Conservation (phyloP, 2,797 vertebrate genomes). For the Bovichtus diacanthus region DNA sequence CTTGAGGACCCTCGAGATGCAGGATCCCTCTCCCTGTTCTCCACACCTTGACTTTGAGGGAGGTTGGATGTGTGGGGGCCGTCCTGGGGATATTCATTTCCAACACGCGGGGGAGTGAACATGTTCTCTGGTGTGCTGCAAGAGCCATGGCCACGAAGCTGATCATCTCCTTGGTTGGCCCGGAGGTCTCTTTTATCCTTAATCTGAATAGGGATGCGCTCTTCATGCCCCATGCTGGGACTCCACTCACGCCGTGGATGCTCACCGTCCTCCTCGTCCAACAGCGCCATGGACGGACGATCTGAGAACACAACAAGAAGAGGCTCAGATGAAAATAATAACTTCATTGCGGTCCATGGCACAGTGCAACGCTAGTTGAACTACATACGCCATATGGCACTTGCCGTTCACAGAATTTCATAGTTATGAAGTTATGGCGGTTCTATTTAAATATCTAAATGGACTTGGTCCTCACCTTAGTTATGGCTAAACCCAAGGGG, state of each 20-base stretch:
- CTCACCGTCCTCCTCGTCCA: slow-evolving; percentile 81
- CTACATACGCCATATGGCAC: neutral
- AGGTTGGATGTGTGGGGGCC: slow-evolving; percentile 78
- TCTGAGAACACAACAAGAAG: slow-evolving; percentile 60
- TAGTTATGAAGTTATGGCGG: neutral
- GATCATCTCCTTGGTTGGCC: slow-evolving; percentile 71
- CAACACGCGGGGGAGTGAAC: slow-evolving; percentile 77
- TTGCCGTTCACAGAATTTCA: neutral
- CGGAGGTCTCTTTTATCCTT: slow-evolving; percentile 81
- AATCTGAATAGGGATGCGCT: slow-evolving; percentile 80
- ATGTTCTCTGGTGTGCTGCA: slow-evolving; percentile 79
- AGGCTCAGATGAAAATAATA: neutral
- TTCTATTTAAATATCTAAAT: slow-evolving; percentile 6
- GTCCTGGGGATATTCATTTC: slow-evolving; percentile 77
- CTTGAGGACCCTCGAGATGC: slow-evolving; percentile 65
- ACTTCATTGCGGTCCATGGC: neutral
- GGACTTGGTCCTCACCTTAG: neutral
- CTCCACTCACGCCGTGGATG: slow-evolving; percentile 83
- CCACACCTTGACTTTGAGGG: slow-evolving; percentile 79
- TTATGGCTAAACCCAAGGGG: neutral
- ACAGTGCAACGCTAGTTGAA: neutral
- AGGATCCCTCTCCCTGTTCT: slow-evolving; percentile 80
- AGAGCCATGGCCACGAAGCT: slow-evolving; percentile 74
- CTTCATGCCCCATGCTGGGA: slow-evolving; percentile 84
- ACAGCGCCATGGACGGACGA: slow-evolving; percentile 78